These are phyloP conservation scores for Ceratina japonica DNA, from an alignment of 1,140 invertebrate genomes.

Conservation along the genomic window DNA sequence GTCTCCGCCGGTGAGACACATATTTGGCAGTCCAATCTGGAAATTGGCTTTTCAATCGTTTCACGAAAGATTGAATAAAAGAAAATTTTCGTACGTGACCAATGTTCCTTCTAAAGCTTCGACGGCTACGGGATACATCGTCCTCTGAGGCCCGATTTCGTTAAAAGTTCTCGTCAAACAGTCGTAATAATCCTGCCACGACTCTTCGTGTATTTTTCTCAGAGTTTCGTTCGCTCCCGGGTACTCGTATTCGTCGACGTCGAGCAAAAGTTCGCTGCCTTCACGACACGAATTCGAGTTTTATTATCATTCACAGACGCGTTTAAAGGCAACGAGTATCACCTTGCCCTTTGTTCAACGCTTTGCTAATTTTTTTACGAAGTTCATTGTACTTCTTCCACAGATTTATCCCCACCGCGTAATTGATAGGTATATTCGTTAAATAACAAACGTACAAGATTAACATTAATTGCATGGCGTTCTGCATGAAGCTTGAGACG, in stretches of 20 bases:
- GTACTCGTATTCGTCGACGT: constrained; percentile 76
- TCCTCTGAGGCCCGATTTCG: constrained; percentile 64
- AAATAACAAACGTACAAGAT: constrained; percentile 28
- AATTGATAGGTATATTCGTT: constrained; percentile 5
- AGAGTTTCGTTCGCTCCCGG: constrained; percentile 73
- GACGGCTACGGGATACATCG: constrained; percentile 72
- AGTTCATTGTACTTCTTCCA: constrained; percentile 54
- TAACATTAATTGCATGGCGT: constrained; percentile 3
- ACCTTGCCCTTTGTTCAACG: constrained; percentile 53
- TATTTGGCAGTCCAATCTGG: constrained; percentile 79
- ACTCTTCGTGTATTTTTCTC: constrained; percentile 69
- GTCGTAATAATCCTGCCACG: constrained; percentile 80
- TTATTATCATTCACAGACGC: background rate
- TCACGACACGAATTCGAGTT: constrained; percentile 2
- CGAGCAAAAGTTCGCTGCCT: constrained; percentile 71
- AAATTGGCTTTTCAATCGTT: constrained; percentile 26
- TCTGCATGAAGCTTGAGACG: constrained; percentile 8
- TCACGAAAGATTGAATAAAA: background rate
- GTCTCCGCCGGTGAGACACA: constrained; percentile 78
- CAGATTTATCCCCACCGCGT: constrained; percentile 17
- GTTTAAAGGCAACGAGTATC: background rate
- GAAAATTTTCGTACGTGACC: constrained; percentile 67
- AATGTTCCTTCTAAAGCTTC: constrained; percentile 75
- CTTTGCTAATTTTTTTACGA: constrained; percentile 65
- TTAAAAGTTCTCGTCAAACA: constrained; percentile 74